A percentile compares a stretch with the other conserved stretches of the same genome.
phyloP scores from a whole-genome alignment of 2,113 vertebrate species.

The Okapia johnstoni region DNA sequence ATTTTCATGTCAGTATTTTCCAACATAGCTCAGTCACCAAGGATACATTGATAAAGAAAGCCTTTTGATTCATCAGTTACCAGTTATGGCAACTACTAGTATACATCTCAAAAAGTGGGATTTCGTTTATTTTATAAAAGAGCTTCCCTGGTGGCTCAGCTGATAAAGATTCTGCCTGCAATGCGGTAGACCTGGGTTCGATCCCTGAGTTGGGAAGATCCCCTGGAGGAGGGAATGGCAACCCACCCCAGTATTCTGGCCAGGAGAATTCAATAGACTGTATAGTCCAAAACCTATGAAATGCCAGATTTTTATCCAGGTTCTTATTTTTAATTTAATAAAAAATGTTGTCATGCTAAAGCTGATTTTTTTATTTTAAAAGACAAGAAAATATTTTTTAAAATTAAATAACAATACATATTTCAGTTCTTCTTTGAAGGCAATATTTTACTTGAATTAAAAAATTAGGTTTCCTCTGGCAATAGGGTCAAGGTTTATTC shows the following conservation, averaged over 20 bases:
- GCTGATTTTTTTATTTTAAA: constrained; percentile 6
- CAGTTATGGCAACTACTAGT: not conserved
- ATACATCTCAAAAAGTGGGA: not conserved
- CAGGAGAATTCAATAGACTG: not conserved
- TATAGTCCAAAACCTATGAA: not conserved
- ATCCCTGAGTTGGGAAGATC: not conserved
- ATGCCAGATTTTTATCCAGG: not conserved
- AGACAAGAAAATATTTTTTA: not conserved
- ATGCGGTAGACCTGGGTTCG: not conserved
- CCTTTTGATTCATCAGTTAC: not conserved
- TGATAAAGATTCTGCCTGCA: not conserved
- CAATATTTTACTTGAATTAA: constrained; percentile 16
- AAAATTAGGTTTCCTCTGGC: not conserved
- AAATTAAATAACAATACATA: not conserved
- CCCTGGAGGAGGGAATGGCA: not conserved
- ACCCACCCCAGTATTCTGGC: not conserved
- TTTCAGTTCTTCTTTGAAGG: not conserved
- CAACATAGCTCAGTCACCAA: not conserved
- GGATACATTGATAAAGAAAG: not conserved
- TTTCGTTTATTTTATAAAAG: not conserved
- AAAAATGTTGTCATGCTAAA: not conserved
- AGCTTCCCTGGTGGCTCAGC: not conserved
- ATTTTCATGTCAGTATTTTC: constrained; percentile 38
- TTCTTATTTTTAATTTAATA: not conserved
- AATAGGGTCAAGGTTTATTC: not conserved